Percentiles rank a stretch among this genome's conserved stretches.
Evolutionary conservation across 1,140 invertebrate species (phyloP).

Genomic region (Pseudobourletiella spinata): DNA sequence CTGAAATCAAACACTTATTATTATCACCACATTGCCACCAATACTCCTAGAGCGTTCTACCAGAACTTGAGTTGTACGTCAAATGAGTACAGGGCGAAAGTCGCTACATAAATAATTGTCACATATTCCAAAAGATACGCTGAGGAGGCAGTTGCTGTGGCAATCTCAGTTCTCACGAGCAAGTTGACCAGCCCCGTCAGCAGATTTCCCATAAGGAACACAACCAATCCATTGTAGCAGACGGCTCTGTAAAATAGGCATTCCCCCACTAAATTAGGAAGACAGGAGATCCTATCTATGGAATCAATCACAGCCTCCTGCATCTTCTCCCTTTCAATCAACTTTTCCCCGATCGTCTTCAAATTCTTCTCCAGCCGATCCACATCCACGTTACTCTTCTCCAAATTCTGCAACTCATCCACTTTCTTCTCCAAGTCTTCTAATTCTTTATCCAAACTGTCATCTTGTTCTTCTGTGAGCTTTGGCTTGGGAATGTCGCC

Average conservation of each 20-base stretch:
- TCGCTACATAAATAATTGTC: conserved; percentile 8
- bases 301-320: too few species aligned
- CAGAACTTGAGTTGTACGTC: conserved; percentile 34
- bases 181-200: conserved; percentile 70
- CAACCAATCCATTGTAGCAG: conserved; percentile 64
- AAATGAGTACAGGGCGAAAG: conserved; percentile 24
- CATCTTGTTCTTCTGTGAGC: too few species aligned
- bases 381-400: too few species aligned
- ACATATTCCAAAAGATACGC: conserved; percentile 23
- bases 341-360: neutral
- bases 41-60: too few species aligned
- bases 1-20: too few species aligned
- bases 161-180: conserved; percentile 51
- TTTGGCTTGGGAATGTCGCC: too few species aligned
- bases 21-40: too few species aligned
- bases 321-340: neutral
- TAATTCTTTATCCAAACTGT: neutral
- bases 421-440: neutral
- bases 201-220: conserved; percentile 69
- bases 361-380: neutral
- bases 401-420: too few species aligned
- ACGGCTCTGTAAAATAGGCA: conserved; percentile 52
- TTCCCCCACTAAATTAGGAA: conserved; percentile 38
- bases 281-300: neutral
- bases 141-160: conserved; percentile 35